A percentile compares a stretch with the other conserved stretches of the same genome.
Evolutionary conservation across 2,888 invertebrate species (phyloP).

Genomic region (Seira sanloemensis): DNA sequence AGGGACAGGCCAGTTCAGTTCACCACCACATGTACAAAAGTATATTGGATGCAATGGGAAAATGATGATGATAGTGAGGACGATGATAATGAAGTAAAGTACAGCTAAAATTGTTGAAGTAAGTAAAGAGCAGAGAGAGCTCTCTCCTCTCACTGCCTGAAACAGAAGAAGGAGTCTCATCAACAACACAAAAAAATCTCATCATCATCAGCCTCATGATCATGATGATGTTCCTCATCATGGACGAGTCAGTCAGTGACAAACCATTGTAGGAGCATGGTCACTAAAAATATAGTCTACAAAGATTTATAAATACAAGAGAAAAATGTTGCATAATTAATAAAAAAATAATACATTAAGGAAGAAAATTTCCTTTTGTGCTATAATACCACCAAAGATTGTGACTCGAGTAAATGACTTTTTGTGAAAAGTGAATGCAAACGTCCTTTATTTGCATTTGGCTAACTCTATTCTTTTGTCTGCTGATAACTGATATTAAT

Average conservation of each 20-base stretch:
- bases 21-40: background rate
- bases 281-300: constrained; percentile 9
- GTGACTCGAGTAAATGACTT: too few species aligned
- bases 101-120: constrained; percentile 12
- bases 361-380: background rate
- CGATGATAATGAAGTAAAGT: constrained; percentile 14
- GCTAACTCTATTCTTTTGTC: too few species aligned
- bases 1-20: background rate
- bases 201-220: background rate
- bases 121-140: background rate
- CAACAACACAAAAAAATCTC: background rate
- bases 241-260: constrained; percentile 10
- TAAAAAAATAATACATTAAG: background rate
- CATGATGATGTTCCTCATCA: background rate
- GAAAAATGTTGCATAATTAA: background rate
- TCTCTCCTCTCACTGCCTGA: background rate
- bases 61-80: constrained; percentile 1
- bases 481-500: too few species aligned
- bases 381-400: background rate
- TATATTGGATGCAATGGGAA: background rate
- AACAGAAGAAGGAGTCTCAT: constrained; percentile 9
- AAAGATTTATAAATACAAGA: background rate
- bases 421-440: too few species aligned
- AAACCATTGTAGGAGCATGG: constrained; percentile 8
- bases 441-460: too few species aligned